Conservation (phyloP, 2,113 vertebrate species). For the Brienomyrus longianalis region DNA sequence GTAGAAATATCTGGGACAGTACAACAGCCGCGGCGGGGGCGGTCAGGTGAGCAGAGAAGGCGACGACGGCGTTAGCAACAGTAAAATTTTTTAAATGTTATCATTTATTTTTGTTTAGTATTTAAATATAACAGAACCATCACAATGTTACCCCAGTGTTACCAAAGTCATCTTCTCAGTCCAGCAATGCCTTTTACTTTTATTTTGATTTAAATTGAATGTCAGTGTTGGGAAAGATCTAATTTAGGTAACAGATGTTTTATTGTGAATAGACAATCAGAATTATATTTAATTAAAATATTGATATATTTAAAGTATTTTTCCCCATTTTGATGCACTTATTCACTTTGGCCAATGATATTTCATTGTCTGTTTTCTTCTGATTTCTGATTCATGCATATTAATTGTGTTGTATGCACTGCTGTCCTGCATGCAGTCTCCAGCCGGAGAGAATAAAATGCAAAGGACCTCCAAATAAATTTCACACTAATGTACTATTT, state of each 20-base stretch:
- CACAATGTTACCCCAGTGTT: slow-evolving; percentile 10
- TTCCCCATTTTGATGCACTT: slow-evolving; percentile 22
- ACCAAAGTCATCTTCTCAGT: slow-evolving; percentile 13
- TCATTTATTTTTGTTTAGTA: slow-evolving; percentile 33
- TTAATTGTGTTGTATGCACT: slow-evolving; percentile 36
- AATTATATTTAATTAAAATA: slow-evolving; percentile 35
- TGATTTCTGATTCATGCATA: slow-evolving; percentile 7
- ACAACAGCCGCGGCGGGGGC: slow-evolving; percentile 56
- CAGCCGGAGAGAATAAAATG: slow-evolving; percentile 49
- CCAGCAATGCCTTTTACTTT: not conserved
- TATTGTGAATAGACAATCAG: slow-evolving; percentile 39
- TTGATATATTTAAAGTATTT: slow-evolving; percentile 11
- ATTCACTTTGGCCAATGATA: slow-evolving; percentile 29
- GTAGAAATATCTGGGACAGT: slow-evolving; percentile 40
- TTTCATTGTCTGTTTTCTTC: slow-evolving; percentile 28
- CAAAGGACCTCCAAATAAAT: slow-evolving; percentile 44
- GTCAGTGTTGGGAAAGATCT: not conserved
- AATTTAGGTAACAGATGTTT: not conserved
- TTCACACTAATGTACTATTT: slow-evolving; percentile 46
- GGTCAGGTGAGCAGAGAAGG: slow-evolving; percentile 58
- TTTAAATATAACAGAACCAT: slow-evolving; percentile 19
- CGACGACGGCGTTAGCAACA: slow-evolving; percentile 51
- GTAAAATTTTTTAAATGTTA: slow-evolving; percentile 25
- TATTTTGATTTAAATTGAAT: not conserved
- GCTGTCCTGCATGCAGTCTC: slow-evolving; percentile 56